Evolutionary conservation across 2,888 invertebrate genomes (phyloP), one percentile per base, ranked within the genome.

Genomic region (Mythimna impura): DNA sequence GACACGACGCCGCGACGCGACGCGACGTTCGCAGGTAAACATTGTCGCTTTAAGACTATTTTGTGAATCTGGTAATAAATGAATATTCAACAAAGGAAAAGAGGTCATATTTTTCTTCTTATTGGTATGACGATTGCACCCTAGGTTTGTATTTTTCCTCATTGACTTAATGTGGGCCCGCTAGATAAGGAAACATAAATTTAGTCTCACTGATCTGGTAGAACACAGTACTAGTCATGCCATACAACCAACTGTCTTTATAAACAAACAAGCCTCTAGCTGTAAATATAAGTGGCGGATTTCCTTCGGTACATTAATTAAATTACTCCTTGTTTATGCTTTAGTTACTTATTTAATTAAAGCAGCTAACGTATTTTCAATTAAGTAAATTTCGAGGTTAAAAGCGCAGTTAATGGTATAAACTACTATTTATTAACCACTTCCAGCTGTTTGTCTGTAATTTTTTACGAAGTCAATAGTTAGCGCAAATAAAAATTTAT

Each of bases 261-360:
- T 66, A 69, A 73, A 79, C 72, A 70, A 82, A 76, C 74, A 72
- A 70, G 34, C 58, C 54, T 70, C 64, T 67, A 64, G 58, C 73
- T 83, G 69, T 83, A 68, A 79, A 70, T 73, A 58, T 76, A 83
- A 81, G 62, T 71, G 71, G 71, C 76, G 79, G 81, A 83, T 85
- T 83, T 81, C 82, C 80, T 84, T 72, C 64, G 60, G 66, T 73
- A 84, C 65, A 78, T 73, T 78, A 77, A 84, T 82, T 82, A 77
- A 82, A 73, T 76, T 71, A 85, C 69, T 85, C 54, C 76, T 71
- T 81, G 78, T 83, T 85, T 79, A 85, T 78, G 81, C 76, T 80
- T 81, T 76, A 83, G 79, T 71, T 75, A 47, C 17, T 47, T 47
- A 72, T 75, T 78, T 82, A 68, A 81, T 81, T 71, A 81, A 75